phyloP scores from a whole-genome alignment of 1,140 invertebrate genomes.

The Lordiphosa collinella region DNA sequence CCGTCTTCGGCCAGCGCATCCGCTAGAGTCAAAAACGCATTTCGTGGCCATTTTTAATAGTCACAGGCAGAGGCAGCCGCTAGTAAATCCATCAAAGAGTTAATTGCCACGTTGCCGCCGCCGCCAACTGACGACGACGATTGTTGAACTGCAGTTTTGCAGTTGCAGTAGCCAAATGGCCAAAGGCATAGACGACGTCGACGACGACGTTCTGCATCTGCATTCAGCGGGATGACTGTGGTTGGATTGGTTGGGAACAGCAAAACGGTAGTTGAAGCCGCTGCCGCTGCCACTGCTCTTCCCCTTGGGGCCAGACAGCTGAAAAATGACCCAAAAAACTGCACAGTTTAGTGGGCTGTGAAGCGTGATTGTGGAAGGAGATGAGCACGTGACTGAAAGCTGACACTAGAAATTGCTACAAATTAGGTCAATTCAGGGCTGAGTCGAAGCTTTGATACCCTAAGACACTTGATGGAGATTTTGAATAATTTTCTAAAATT shows the following conservation, averaged over 20 bases:
- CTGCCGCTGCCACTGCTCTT: not conserved
- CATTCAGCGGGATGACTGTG: conserved; percentile 10
- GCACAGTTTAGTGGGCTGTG: conserved; percentile 30
- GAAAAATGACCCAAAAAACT: conserved; percentile 44
- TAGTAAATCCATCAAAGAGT: conserved; percentile 74
- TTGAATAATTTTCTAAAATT: too few relatives aligned
- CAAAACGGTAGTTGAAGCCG: conserved; percentile 39
- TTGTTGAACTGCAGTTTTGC: conserved; percentile 16
- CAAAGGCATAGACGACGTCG: conserved; percentile 34
- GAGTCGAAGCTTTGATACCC: too few relatives aligned
- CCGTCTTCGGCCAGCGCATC: conserved; percentile 39
- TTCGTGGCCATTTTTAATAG: conserved; percentile 64
- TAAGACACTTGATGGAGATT: too few relatives aligned
- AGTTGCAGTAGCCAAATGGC: conserved; percentile 55
- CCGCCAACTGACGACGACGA: conserved; percentile 16
- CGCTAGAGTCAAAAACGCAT: conserved; percentile 71
- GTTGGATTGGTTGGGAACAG: conserved; percentile 2
- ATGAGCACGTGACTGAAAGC: not conserved
- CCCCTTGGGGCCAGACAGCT: conserved; percentile 24
- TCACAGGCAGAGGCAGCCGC: conserved; percentile 17
- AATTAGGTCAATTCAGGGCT: too few relatives aligned
- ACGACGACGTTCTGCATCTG: conserved; percentile 22
- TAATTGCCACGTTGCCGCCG: conserved; percentile 64
- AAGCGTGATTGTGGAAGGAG: conserved; percentile 11
- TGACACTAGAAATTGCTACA: too few relatives aligned